A percentile compares a stretch with the other conserved stretches of the same genome.
phyloP scores from a whole-genome alignment of 1,140 invertebrate species.

The Oryzaephilus surinamensis region DNA sequence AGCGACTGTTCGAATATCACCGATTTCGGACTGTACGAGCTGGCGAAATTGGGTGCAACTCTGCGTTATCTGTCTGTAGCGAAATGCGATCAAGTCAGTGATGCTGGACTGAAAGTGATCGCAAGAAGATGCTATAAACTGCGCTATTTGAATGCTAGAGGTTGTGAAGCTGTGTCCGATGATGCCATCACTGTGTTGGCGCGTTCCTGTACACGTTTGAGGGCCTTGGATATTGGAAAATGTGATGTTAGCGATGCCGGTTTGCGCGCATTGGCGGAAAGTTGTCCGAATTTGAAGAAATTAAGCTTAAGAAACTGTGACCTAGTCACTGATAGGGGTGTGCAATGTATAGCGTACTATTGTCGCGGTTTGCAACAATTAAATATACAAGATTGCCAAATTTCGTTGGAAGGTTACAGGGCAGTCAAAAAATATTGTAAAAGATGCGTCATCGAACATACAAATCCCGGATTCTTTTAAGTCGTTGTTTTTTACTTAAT shows the following conservation, averaged over 20 bases:
- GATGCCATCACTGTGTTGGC: constrained; percentile 76
- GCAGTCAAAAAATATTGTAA: constrained; percentile 87
- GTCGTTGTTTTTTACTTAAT: too few species aligned
- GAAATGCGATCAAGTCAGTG: constrained; percentile 76
- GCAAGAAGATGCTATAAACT: constrained; percentile 80
- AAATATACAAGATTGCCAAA: constrained; percentile 85
- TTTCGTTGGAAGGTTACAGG: constrained; percentile 76
- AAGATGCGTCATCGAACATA: constrained; percentile 86
- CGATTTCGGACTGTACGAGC: constrained; percentile 82
- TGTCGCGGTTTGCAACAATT: constrained; percentile 78
- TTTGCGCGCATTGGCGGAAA: constrained; percentile 69
- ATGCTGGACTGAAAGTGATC: constrained; percentile 77
- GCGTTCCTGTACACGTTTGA: constrained; percentile 66
- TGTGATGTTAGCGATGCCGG: constrained; percentile 86
- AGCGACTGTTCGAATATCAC: constrained; percentile 83
- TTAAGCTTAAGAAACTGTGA: constrained; percentile 83
- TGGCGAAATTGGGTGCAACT: constrained; percentile 75
- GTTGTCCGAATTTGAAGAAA: constrained; percentile 84
- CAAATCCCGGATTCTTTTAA: constrained; percentile 83
- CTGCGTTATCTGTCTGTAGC: constrained; percentile 78
- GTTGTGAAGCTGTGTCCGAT: constrained; percentile 86
- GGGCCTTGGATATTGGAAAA: constrained; percentile 82
- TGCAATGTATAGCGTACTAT: constrained; percentile 77
- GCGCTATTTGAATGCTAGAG: constrained; percentile 80
- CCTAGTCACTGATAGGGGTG: constrained; percentile 73